A percentile compares a stretch with the other conserved stretches of the same genome.
Conservation (phyloP, 2,888 invertebrate species). For the Morinoia aosen region DNA sequence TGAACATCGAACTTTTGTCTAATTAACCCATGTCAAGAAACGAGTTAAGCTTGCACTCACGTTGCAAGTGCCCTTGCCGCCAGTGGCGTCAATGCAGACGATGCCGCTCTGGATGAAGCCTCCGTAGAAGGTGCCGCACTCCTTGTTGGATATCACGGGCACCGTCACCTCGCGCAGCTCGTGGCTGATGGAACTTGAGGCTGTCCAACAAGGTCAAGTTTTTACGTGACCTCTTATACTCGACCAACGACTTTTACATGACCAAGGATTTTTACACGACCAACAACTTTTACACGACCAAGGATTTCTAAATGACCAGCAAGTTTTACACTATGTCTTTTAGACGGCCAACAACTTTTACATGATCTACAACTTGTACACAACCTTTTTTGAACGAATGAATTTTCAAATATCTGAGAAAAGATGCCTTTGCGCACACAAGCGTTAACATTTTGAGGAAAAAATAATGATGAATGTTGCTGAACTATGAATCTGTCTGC, state of each 20-base stretch:
- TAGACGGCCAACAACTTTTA: neutral
- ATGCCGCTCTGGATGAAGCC: slow-evolving; percentile 27
- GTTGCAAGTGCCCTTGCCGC: slow-evolving; percentile 63
- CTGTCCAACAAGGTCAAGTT: neutral
- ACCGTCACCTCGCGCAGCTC: slow-evolving; percentile 39
- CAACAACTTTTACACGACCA: neutral
- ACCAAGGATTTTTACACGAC: neutral
- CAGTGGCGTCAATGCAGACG: slow-evolving; percentile 59
- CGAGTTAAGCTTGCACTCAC: slow-evolving; percentile 56
- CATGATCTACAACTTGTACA: too few species aligned
- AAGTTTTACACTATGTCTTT: neutral
- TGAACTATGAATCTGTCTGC: too few species aligned
- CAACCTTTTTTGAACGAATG: too few species aligned
- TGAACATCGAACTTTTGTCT: too few species aligned
- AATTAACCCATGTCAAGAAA: too few species aligned
- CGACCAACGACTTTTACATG: neutral
- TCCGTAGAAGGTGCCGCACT: slow-evolving; percentile 51
- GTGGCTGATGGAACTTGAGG: neutral
- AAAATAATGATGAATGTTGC: too few species aligned
- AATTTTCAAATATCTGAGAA: too few species aligned
- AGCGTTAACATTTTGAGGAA: too few species aligned
- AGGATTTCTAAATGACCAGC: neutral
- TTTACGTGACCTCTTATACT: neutral
- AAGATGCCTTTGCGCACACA: too few species aligned
- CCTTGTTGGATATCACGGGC: slow-evolving; percentile 52